phyloP scores from a whole-genome alignment of 2,113 vertebrate species.

The Eublepharis macularius region DNA sequence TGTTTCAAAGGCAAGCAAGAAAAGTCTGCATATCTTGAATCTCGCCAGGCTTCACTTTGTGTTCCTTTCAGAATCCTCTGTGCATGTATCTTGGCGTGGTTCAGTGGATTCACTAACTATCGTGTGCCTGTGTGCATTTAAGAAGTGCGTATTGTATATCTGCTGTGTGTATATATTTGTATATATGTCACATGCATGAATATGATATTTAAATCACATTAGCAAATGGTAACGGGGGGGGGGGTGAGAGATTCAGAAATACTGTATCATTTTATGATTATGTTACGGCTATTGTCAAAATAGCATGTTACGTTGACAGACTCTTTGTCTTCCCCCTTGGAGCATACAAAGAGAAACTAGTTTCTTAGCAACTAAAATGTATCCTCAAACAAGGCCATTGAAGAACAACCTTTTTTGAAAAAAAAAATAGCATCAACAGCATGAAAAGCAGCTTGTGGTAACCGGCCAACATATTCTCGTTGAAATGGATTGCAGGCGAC shows the following conservation, averaged over 20 bases:
- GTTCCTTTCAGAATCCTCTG: not conserved
- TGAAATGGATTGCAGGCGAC: rapidly evolving
- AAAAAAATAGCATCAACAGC: constrained; percentile 26
- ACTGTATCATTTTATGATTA: constrained; percentile 70
- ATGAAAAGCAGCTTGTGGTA: constrained; percentile 19
- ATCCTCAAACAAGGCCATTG: constrained; percentile 68
- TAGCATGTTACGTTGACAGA: constrained; percentile 73
- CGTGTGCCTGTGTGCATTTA: not conserved
- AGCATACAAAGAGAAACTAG: constrained; percentile 74
- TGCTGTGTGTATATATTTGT: not conserved
- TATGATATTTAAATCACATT: constrained; percentile 54
- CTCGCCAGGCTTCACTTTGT: not conserved
- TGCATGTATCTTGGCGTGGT: not conserved
- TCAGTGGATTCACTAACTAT: not conserved
- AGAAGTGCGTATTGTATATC: rapidly evolving
- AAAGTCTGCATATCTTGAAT: not conserved
- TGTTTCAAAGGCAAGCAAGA: not conserved
- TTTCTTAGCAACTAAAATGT: constrained; percentile 82
- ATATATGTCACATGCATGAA: constrained; percentile 25
- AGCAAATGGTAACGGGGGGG: constrained; percentile 51
- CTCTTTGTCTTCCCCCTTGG: constrained; percentile 73
- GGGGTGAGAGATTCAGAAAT: constrained; percentile 29
- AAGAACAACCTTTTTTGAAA: constrained; percentile 58
- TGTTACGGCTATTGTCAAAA: constrained; percentile 77
- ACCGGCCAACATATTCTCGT: not conserved